Evolutionary conservation across 2,797 vertebrate species (phyloP).

Genomic region (Microctenopoma steveboyesi): DNA sequence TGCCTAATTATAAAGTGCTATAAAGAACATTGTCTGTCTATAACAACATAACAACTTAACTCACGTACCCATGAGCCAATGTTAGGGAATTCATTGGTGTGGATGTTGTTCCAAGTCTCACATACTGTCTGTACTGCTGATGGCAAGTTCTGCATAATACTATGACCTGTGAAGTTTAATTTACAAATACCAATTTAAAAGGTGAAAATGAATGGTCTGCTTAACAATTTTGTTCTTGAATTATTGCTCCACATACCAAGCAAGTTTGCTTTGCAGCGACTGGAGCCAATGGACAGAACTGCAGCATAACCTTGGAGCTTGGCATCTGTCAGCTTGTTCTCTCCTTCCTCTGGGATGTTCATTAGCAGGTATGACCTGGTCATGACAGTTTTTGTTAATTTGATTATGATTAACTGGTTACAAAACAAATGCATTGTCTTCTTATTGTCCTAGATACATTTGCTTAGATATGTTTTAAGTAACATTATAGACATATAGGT

Average conservation of each 20-base stretch:
- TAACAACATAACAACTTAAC: neutral
- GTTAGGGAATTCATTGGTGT: constrained; percentile 97
- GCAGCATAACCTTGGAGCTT: constrained; percentile 94
- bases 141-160: constrained; percentile 94
- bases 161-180: constrained; percentile 82
- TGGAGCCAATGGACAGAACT: constrained; percentile 92
- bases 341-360: constrained; percentile 93
- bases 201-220: neutral
- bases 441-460: neutral
- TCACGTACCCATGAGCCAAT: constrained; percentile 95
- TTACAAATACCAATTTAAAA: neutral
- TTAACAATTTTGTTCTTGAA: neutral
- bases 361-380: constrained; percentile 93
- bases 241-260: constrained; percentile 83
- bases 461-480: neutral
- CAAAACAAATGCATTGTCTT: neutral
- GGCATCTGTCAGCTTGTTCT: constrained; percentile 88
- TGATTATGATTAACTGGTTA: neutral
- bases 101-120: constrained; percentile 95
- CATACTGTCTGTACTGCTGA: constrained; percentile 92
- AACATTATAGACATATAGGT: too few relatives aligned
- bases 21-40: neutral
- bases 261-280: constrained; percentile 94
- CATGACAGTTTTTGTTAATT: constrained; percentile 8
- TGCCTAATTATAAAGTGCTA: too few relatives aligned